Percentiles rank a stretch among this genome's conserved stretches.
These are phyloP conservation scores for Erpetoichthys calabaricus DNA, from an alignment of 2,797 vertebrate genomes.

Conservation along the genomic window DNA sequence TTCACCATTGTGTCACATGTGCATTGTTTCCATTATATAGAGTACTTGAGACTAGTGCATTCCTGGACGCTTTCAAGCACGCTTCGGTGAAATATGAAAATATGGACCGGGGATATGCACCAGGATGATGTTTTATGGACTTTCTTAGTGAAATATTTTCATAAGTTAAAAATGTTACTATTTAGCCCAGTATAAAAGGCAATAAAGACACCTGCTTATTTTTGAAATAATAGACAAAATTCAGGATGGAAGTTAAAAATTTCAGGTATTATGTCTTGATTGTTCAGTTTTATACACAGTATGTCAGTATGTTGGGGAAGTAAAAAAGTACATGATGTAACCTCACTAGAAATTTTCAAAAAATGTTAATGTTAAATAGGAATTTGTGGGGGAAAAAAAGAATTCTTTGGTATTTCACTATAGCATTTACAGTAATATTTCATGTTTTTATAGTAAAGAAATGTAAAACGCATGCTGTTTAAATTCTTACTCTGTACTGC, in stretches of 20 bases:
- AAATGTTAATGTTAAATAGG: conserved; percentile 39
- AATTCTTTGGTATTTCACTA: conserved; percentile 27
- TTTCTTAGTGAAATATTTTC: conserved; percentile 12
- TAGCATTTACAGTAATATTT: conserved; percentile 18
- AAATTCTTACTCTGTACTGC: conserved; percentile 32
- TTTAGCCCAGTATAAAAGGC: neutral
- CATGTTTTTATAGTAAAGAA: conserved; percentile 41
- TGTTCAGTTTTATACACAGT: conserved; percentile 17
- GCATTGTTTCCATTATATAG: conserved; percentile 86
- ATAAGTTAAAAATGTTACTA: conserved; percentile 15
- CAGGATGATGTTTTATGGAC: conserved; percentile 72
- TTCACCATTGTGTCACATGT: conserved; percentile 61
- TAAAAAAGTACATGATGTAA: conserved; percentile 36
- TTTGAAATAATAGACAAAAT: conserved; percentile 1
- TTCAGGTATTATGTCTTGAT: conserved; percentile 13
- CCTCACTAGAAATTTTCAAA: conserved; percentile 40
- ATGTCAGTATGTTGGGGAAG: conserved; percentile 26
- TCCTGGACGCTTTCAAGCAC: conserved; percentile 76
- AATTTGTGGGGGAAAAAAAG: conserved; percentile 32
- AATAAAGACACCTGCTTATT: conserved; percentile 8
- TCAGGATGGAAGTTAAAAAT: conserved; percentile 16
- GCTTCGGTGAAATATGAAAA: conserved; percentile 67
- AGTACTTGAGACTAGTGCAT: conserved; percentile 82
- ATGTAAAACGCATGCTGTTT: conserved; percentile 59
- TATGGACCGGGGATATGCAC: conserved; percentile 63